Percentiles rank a stretch among this genome's conserved stretches.
These are phyloP conservation scores for Pinctada fucata DNA, from an alignment of 2,888 invertebrate genomes.

Conservation along the genomic window DNA sequence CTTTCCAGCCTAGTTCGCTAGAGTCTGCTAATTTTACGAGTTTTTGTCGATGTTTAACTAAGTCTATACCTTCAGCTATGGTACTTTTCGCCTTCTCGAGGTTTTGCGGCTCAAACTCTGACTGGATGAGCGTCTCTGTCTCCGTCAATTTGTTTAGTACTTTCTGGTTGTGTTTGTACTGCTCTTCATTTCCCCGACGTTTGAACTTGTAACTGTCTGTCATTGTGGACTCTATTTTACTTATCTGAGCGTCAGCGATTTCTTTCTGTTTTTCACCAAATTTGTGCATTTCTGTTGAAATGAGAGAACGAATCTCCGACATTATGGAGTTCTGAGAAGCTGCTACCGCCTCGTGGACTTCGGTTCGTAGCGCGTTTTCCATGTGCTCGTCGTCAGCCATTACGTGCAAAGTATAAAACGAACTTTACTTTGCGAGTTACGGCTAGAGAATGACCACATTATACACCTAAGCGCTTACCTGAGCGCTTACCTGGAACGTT, in stretches of 20 bases:
- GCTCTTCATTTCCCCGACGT: slow-evolving; percentile 33
- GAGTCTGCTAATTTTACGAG: slow-evolving; percentile 26
- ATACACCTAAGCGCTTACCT: not conserved
- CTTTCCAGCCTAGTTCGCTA: slow-evolving; percentile 19
- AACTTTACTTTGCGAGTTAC: not conserved
- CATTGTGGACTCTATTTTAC: slow-evolving; percentile 3
- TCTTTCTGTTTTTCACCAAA: slow-evolving; percentile 14
- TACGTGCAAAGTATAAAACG: not conserved
- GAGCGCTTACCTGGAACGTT: not conserved
- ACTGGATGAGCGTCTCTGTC: not conserved
- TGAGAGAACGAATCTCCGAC: not conserved
- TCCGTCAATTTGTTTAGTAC: not conserved
- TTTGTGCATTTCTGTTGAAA: not conserved
- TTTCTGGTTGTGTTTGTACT: slow-evolving; percentile 30
- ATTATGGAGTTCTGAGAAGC: not conserved
- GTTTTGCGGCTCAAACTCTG: slow-evolving; percentile 7
- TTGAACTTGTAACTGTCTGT: slow-evolving; percentile 17
- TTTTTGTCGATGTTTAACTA: slow-evolving; percentile 21
- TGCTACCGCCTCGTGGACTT: slow-evolving; percentile 3
- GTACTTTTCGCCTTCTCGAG: slow-evolving; percentile 19
- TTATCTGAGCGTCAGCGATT: slow-evolving; percentile 3
- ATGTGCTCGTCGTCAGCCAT: not conserved
- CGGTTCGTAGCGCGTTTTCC: not conserved
- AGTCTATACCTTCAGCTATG: slow-evolving; percentile 33
- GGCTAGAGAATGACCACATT: slow-evolving; percentile 4